Conservation (phyloP, 2,888 invertebrate species). For the Rhaphigaster nebulosa region DNA sequence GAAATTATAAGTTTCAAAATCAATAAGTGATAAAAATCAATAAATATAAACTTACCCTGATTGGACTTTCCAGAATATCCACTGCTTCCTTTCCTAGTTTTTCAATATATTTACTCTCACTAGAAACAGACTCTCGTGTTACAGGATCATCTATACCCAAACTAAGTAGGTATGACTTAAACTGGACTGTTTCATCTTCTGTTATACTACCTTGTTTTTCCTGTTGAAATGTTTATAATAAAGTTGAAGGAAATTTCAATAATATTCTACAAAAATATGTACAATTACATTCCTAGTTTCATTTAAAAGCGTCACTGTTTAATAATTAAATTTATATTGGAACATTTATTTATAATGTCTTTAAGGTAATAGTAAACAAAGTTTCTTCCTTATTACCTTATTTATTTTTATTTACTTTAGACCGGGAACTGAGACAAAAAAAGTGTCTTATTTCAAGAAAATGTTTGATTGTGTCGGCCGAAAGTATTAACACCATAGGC, state of each 20-base stretch:
- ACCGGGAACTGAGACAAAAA: no score
- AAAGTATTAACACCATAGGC: no score
- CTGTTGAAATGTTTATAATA: conserved; percentile 69
- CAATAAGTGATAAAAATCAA: neutral
- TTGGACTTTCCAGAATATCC: conserved; percentile 83
- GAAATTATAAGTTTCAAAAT: no score
- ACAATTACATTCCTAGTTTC: neutral
- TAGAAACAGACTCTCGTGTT: conserved; percentile 83
- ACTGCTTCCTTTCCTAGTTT: conserved; percentile 86
- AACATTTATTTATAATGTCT: no score
- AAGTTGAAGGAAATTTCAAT: neutral
- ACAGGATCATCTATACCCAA: conserved; percentile 98
- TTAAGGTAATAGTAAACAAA: no score
- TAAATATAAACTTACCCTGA: conserved; percentile 75
- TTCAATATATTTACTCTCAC: conserved; percentile 65
- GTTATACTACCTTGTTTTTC: conserved; percentile 95
- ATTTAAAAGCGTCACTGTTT: no score
- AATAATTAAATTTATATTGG: no score
- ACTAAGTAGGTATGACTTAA: conserved; percentile 96
- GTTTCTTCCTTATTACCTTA: no score
- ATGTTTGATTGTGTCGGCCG: no score
- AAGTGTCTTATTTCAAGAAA: no score
- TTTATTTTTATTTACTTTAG: no score
- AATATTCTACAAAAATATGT: neutral
- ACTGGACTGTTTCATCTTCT: conserved; percentile 96